Evolutionary conservation across 2,797 vertebrate species (phyloP).

Genomic region (Pteronotus mesoamericanus): DNA sequence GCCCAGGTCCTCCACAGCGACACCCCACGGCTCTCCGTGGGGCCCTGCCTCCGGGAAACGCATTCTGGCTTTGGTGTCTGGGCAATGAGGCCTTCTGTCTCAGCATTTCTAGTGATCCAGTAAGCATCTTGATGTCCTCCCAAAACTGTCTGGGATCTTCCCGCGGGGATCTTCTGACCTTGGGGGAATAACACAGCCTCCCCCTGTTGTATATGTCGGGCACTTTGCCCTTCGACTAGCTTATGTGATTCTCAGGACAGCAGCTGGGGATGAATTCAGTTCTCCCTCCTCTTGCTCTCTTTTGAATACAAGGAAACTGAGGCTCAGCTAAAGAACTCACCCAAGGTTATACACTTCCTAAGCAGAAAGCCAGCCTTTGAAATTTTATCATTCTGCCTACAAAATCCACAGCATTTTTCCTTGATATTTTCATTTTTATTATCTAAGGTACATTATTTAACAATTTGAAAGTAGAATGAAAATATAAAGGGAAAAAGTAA

Average conservation of each 20-base stretch:
- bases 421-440: neutral
- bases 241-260: neutral
- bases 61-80: rapidly evolving
- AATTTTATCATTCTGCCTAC: neutral
- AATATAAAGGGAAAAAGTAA: neutral
- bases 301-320: neutral
- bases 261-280: neutral
- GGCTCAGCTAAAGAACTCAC: neutral
- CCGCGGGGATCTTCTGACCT: neutral
- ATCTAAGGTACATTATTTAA: neutral
- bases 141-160: rapidly evolving
- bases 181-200: rapidly evolving
- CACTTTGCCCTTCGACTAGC: rapidly evolving
- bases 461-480: neutral
- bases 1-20: neutral
- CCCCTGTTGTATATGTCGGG: neutral
- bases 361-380: neutral
- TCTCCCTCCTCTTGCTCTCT: neutral
- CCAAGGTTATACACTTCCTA: neutral
- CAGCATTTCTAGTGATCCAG: neutral
- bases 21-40: rapidly evolving
- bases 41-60: neutral
- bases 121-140: neutral
- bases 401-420: neutral
- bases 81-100: neutral